Evolutionary conservation across 2,797 vertebrate species (phyloP), one percentile per base, ranked within the genome.

Genomic region (Crocidura indochinensis): DNA sequence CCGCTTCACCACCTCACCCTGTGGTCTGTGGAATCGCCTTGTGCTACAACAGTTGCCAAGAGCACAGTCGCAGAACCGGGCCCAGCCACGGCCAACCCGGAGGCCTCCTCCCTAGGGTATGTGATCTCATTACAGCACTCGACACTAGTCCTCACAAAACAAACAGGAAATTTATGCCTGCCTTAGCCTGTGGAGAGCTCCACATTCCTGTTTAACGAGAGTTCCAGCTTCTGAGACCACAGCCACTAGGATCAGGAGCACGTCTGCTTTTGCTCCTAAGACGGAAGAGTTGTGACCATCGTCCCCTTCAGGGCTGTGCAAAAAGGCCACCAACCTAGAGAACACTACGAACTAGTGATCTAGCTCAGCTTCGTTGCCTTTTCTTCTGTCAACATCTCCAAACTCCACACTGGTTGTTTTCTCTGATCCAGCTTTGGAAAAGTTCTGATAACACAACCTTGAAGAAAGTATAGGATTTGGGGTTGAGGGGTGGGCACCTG

Each of bases 61-160:
- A 86, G 78, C 89, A 89, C 44, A 74, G 92, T 22, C 85, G 73
- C 0, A 71, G 53, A 88, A 86, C 83, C 38, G 20, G 0, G 74
- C 49, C 81, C 84, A 62, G 86, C 71, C 10, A 71, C 77, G 9
- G 38, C 38, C 38, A 38, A n/a, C 93, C 91, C 91, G 49, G 79
- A 92, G 92, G 93, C 91, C 78, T 47, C 0, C 31, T 94, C 92
- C 95, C 95, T 56, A 1, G 85, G 85, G 96, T 49, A 81, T 77
- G 94, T 96, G 96, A 96, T 95, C 92, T 95, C 96, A 96, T 95
- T 94, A 95, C 6, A 73, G 92, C 96, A 81, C 74, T 91, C 27
- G 14, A 94, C 91, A 94, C 91, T 27, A 87, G 87, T 84, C 77
- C 91, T 92, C 86, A 87, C 90, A 94, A 95, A 95, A 95, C 92